Base-by-base conservation (phyloP, 2,113 vertebrate species). In the Nymphicus hollandicus region DNA sequence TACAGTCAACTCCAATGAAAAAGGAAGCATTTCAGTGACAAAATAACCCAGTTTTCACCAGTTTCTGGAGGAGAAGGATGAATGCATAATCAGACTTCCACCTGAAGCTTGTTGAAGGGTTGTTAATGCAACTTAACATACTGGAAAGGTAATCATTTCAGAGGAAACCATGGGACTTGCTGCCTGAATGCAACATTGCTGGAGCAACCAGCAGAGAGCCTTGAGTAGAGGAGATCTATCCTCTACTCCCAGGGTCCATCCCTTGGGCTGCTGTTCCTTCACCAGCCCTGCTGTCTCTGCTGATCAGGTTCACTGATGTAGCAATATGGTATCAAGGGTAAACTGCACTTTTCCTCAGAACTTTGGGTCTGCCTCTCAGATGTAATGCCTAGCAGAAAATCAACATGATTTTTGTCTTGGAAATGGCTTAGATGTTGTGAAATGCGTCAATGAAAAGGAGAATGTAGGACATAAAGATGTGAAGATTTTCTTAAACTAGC, bases 271-370 rank as follows among this genome's bases (percentile, higher is more conserved):
- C 50, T 44, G 19, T 49, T 76, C 35, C 49, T 66, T 86, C 43
- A 7, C 12, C 0, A 0, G 24, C 22, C 41, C 18, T 28, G 9
- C 28, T 49, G n/a, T n/a, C 71, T 64, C 17, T 2, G 3, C 25
- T 44, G 35, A 39, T n/a, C 23, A 33, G 4, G 11, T 35, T n/a
- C 24, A 35, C 9, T 50, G n/a, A 58, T 76, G 73, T 17, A 65
- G 68, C 25, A 33, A 7, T 19, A 39, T 25, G 41, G 18, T 63
- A 52, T 37, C 24, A 37, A 49, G 29, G 49, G n/a, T 82, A 60
- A 73, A 41, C 25, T 41, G 17, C 0, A 0, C 25, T 60, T 8
- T 64, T 31, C 29, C 18, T 49, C 43, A 19, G 39, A 47, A 47
- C 31, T 53, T 52, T 0, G 0, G 17, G 5, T 64, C 27, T 83